Percentiles rank a stretch among this genome's conserved stretches.
Conservation (phyloP, 2,797 vertebrate genomes). For the Adrianichthys oophorus region DNA sequence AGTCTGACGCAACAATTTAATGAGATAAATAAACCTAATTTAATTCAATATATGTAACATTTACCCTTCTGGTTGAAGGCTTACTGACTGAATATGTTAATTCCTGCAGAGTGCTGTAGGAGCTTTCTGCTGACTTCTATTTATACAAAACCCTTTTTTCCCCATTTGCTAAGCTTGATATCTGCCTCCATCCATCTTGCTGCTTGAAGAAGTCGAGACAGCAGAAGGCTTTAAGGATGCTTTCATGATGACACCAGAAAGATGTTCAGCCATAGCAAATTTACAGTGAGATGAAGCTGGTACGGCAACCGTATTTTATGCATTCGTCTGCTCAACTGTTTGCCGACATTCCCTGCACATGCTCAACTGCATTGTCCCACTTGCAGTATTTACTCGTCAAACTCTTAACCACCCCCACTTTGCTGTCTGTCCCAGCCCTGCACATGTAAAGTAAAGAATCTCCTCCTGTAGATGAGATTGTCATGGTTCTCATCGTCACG, state of each 20-base stretch:
- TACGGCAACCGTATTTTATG: constrained; percentile 31
- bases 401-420: constrained; percentile 43
- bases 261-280: constrained; percentile 44
- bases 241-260: constrained; percentile 35
- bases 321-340: constrained; percentile 26
- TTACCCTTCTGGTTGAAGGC: constrained; percentile 6
- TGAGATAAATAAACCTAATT: neutral
- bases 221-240: constrained; percentile 24
- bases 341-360: constrained; percentile 25
- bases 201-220: constrained; percentile 30
- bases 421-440: constrained; percentile 49
- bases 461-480: constrained; percentile 65
- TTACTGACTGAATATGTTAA: constrained; percentile 45
- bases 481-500: constrained; percentile 71
- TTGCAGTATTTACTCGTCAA: constrained; percentile 73
- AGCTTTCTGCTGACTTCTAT: constrained; percentile 68
- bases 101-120: constrained; percentile 58
- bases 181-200: constrained; percentile 33
- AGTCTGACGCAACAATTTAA: too few species aligned
- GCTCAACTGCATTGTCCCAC: constrained; percentile 40
- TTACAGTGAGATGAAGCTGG: constrained; percentile 56
- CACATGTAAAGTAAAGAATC: constrained; percentile 50
- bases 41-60: constrained; percentile 21
- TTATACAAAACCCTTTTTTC: constrained; percentile 34
- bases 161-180: constrained; percentile 23